Evolutionary conservation across 2,113 vertebrate species (phyloP), one percentile per base, ranked within the genome.

Genomic region (Apeltes quadracus): DNA sequence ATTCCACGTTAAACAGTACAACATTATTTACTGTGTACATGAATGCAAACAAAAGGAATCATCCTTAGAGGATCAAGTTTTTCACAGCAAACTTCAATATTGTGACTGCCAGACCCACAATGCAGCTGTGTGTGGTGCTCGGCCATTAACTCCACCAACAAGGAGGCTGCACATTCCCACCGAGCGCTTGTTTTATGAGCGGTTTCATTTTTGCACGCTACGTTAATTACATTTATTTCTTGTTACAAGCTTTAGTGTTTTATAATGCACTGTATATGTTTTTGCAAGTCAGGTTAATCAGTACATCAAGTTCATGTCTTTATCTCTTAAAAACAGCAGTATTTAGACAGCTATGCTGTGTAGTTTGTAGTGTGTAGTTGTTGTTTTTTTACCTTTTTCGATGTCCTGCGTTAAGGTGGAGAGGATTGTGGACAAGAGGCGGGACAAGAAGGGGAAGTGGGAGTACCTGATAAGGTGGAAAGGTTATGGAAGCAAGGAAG

Each of bases 401-500:
- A 3, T 82, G 22, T 80, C 29, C 36, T 72, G 14, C 23, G 59
- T 74, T 25, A 87, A 99, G 97, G 97, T 99, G 48, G 97, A 99
- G 88, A 95, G 95, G 81, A 99, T 99, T 53, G 96, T 99, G 72
- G 97, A 98, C 93, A 99, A 97, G 91, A 95, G 97, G 78, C 97
- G 96, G 89, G 98, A 96, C 91, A 98, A 96, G 85, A 99, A 98
- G 80, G 97, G 97, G 2, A 98, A 98, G 87, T 98, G 97, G 96
- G 97, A 99, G 80, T 99, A 98, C 80, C 93, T 99, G 15, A 98
- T 99, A 80, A 93, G 97, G 46, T 99, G 97, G 97, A 99, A 98
- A 92, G 97, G 97, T 61, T 99, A 98, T 0, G 96, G 97, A 39
- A 97, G 96, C 88, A 95, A 96, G 0, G 97, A 98, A 85, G 97